Evolutionary conservation across 1,140 invertebrate species (phyloP).

Genomic region (Brachionus asplanchnoidis): DNA sequence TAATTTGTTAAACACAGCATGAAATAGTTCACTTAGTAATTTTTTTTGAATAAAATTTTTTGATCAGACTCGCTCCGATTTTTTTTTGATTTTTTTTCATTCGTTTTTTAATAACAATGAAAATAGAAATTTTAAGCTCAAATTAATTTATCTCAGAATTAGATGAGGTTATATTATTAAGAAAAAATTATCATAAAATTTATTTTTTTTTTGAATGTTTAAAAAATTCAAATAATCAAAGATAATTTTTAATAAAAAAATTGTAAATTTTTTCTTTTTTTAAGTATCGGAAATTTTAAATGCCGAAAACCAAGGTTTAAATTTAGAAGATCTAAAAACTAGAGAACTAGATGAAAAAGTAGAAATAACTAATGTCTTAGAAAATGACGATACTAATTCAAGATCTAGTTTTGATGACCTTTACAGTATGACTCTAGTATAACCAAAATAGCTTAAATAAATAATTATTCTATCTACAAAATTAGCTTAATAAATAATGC

Average conservation of each 20-base stretch:
- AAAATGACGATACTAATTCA: neutral
- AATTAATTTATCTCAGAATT: too few relatives aligned
- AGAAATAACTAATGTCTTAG: neutral
- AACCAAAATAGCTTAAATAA: neutral
- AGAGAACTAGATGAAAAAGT: neutral
- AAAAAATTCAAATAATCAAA: neutral
- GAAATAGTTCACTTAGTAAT: too few relatives aligned
- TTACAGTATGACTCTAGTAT: neutral
- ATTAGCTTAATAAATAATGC: slow-evolving; percentile 4
- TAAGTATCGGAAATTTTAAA: neutral
- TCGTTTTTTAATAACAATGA: too few relatives aligned
- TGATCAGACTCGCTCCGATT: too few relatives aligned
- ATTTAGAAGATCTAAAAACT: slow-evolving; percentile 8
- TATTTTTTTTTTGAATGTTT: neutral
- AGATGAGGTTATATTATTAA: too few relatives aligned
- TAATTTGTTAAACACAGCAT: too few relatives aligned
- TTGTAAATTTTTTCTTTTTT: neutral
- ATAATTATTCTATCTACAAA: neutral
- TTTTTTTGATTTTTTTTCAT: too few relatives aligned
- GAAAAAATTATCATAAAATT: too few relatives aligned
- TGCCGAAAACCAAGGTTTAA: neutral
- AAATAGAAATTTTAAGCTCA: too few relatives aligned
- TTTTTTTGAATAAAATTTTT: too few relatives aligned
- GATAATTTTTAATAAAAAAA: neutral
- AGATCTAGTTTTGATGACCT: slow-evolving; percentile 1